Base-by-base conservation (phyloP, 30 jellyfish, hydroid and myxozoan genomes). In the Calvadosia cruxmelitensis region DNA sequence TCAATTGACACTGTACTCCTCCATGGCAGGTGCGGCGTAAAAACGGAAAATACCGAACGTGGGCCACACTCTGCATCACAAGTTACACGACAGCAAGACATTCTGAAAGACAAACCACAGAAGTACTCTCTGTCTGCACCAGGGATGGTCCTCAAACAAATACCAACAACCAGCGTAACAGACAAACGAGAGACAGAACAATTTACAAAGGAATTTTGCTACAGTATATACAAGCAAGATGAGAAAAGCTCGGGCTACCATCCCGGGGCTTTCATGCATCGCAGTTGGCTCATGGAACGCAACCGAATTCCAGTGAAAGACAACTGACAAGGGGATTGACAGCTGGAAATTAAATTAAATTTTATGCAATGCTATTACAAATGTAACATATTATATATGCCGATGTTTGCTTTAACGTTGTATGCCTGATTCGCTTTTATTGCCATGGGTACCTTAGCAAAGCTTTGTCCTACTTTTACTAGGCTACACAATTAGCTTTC, bases 1-100 rank as follows among this genome's bases (percentile, higher is more conserved):
- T n/a, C n/a, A n/a, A n/a, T n/a, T n/a, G n/a, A n/a, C n/a, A n/a
- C n/a, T n/a, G n/a, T n/a, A n/a, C n/a, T n/a, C n/a, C n/a, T n/a
- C n/a, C n/a, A n/a, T n/a, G n/a, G n/a, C n/a, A 86, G 96, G 52
- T 82, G 93, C 61, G 73, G 49, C 35, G 64, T 79, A 1, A 80
- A 80, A 35, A 86, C 96, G 3, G 96, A 86, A 33, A 65, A 78
- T 63, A 35, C 29, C 5, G 33, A 64, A 27, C 67, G 67, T 36
- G 96, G 96, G 0, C 53, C 74, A 67, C 67, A 74, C 30, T 86
- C 96, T 15, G 67, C 94, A 25, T 78, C 92, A 0, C 92, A 86
- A 53, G 31, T 69, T 0, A 87, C 90, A 12, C 33, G 92, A 66
- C 78, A 70, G 52, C 82, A 72, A 3, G 94, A 73, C 63, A 79